phyloP scores from a whole-genome alignment of 2,888 invertebrate species.

The Lottia gigantea region DNA sequence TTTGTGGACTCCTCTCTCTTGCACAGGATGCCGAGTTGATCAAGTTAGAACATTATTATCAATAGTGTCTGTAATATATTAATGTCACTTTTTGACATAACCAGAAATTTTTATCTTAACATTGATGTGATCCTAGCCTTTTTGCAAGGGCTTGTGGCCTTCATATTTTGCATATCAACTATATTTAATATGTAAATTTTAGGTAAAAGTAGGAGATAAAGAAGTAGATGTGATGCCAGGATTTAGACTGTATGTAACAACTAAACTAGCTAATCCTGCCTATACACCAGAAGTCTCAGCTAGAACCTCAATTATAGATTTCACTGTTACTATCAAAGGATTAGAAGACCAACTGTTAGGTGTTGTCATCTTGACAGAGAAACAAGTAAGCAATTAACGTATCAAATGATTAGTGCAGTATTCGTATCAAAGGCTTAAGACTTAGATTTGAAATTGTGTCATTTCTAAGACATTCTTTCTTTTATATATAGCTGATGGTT shows the following conservation, averaged over 20 bases:
- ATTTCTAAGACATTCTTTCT: no score
- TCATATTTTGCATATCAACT: no score
- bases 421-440: not conserved
- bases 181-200: not conserved
- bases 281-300: constrained; percentile 97
- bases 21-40: no score
- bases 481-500: no score
- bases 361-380: constrained; percentile 94
- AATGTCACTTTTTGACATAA: no score
- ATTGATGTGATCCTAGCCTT: no score
- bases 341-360: constrained; percentile 93
- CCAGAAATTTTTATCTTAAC: no score
- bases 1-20: no score
- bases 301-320: constrained; percentile 95
- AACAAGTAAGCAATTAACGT: constrained; percentile 72
- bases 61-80: no score
- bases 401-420: not conserved
- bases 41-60: no score
- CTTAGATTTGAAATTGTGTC: no score
- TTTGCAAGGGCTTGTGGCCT: no score
- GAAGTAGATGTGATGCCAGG: constrained; percentile 97
- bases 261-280: constrained; percentile 94
- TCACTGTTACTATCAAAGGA: constrained; percentile 96
- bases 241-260: constrained; percentile 94
- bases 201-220: constrained; percentile 78